phyloP scores from a whole-genome alignment of 2,888 invertebrate species.

The Caenorhabditis panamensis region DNA sequence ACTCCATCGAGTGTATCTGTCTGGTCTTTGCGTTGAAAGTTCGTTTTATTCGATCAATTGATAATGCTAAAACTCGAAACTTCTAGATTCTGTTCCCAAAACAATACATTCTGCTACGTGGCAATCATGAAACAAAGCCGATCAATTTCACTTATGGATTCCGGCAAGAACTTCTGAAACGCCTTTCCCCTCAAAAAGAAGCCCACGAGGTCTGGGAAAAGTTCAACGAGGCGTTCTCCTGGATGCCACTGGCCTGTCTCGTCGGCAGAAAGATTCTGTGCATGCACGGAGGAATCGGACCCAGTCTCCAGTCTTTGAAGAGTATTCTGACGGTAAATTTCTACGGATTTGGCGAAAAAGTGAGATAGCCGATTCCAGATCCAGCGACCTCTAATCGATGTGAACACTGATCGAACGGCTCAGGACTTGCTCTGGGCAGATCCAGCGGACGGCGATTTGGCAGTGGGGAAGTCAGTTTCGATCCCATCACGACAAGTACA shows the following conservation, averaged over 20 bases:
- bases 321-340: conserved; percentile 22
- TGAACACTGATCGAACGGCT: conserved; percentile 15
- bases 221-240: conserved; percentile 54
- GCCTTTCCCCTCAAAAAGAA: background rate
- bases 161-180: conserved; percentile 29
- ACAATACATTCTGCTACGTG: conserved; percentile 56
- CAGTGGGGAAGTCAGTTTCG: background rate
- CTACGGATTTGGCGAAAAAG: no score
- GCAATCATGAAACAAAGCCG: conserved; percentile 59
- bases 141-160: conserved; percentile 66
- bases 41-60: background rate
- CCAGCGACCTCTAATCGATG: conserved; percentile 47
- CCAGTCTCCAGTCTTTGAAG: conserved; percentile 29
- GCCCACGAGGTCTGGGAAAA: conserved; percentile 26
- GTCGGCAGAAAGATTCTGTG: conserved; percentile 56
- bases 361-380: conserved; percentile 42
- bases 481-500: background rate
- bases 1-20: conserved; percentile 59
- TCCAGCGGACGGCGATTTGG: conserved; percentile 30
- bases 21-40: conserved; percentile 54
- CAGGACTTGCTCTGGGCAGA: conserved; percentile 64
- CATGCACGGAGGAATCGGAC: conserved; percentile 64
- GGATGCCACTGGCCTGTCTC: conserved; percentile 59
- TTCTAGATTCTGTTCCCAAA: conserved; percentile 32
- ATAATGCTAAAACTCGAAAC: background rate